Evolutionary conservation across 2,113 vertebrate species (phyloP), one percentile per base, ranked within the genome.

Genomic region (Hemicordylus capensis): DNA sequence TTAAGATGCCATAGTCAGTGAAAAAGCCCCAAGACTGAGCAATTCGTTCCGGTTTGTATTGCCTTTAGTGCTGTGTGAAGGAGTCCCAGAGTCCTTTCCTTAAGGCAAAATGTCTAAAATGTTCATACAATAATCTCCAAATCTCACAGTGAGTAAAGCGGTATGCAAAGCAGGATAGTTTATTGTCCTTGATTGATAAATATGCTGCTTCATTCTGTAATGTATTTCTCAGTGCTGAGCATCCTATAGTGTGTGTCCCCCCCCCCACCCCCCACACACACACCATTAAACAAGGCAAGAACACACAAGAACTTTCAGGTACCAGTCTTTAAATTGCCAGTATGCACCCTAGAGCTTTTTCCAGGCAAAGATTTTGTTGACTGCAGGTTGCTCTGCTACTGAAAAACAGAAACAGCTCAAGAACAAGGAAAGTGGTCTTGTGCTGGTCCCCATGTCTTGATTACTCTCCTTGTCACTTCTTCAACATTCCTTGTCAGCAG

Each of bases 151-250:
- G 73, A 84, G 37, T 69, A 70, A 88, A 72, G 54, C 84, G 85
- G 74, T 51, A 88, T 86, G 89, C n/a, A n/a, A 54, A n/a, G 73
- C 39, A 63, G n/a, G n/a, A 80, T 48, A 37, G n/a, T 44, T 51
- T 88, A 39, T 70, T 9, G 1, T 81, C 81, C 88, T 75, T 81
- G 87, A 86, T 89, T 86, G 91, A 88, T 74, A 81, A 91, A 74
- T 64, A 85, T 39, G 85, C 44, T 79, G 85, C 31, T 26, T 0
- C 1, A 85, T 76, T 90, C 76, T 48, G 76, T 84, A 64, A 82
- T 72, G 85, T 22, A 20, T 39, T 46, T 89, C 80, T 37, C 85
- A 24, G 37, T 73, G 75, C 89, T 88, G 88, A 93, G 83, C 48
- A 87, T 75, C 37, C 15, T 76, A 74, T 11, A 82, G 61, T 69